A percentile compares a stretch with the other conserved stretches of the same genome.
These are phyloP conservation scores for Eurosta solidaginis DNA, from an alignment of 1,140 invertebrate genomes.

Conservation along the genomic window DNA sequence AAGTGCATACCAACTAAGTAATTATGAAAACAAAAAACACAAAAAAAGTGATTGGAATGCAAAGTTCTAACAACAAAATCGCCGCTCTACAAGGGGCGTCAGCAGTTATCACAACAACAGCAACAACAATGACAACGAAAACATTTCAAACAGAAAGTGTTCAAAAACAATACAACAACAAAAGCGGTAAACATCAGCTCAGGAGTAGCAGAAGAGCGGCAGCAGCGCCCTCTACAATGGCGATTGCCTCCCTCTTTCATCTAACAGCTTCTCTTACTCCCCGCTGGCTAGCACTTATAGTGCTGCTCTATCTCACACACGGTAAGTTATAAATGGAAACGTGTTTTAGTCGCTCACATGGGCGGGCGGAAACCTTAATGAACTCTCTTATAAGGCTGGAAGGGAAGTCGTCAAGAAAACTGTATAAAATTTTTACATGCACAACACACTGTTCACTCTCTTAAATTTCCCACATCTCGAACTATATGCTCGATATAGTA, in stretches of 20 bases:
- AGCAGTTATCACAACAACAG: not conserved
- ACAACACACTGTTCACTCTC: too few relatives aligned
- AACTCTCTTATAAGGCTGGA: too few relatives aligned
- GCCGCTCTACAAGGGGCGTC: not conserved
- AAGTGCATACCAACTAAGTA: not conserved
- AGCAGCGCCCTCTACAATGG: not conserved
- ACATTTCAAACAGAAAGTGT: not conserved
- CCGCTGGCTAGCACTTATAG: not conserved
- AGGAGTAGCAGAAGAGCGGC: not conserved
- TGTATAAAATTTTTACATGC: too few relatives aligned
- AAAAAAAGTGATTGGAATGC: not conserved
- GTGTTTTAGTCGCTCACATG: too few relatives aligned
- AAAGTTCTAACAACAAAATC: too few relatives aligned
- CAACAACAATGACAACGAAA: not conserved
- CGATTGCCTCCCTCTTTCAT: not conserved
- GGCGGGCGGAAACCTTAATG: too few relatives aligned
- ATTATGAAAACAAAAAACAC: not conserved
- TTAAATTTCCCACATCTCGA: too few relatives aligned
- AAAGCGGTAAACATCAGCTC: not conserved
- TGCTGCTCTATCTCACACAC: not conserved
- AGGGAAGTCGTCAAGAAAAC: too few relatives aligned
- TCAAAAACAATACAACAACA: not conserved
- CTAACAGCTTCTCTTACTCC: not conserved
- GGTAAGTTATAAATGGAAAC: too few relatives aligned
- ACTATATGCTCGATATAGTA: too few relatives aligned